Conservation (phyloP, 1,140 invertebrate species). For the Halesus radiatus region DNA sequence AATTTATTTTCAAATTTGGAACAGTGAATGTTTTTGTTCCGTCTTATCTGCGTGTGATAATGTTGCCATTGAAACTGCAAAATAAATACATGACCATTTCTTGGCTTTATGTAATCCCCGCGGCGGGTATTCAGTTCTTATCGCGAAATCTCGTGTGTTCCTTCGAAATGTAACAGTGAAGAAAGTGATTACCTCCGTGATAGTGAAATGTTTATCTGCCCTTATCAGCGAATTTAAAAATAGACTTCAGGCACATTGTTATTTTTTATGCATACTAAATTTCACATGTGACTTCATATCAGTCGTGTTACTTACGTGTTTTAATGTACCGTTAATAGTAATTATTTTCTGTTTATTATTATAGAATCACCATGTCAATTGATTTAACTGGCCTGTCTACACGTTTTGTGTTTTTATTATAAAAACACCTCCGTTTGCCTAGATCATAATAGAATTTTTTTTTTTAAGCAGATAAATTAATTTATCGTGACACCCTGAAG, state of each 20-base stretch:
- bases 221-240: neutral
- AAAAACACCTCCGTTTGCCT: too few species aligned
- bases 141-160: neutral
- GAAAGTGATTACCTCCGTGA: conserved; percentile 28
- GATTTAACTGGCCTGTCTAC: too few species aligned
- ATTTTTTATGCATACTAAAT: too few species aligned
- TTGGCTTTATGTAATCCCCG: neutral
- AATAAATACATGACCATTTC: neutral
- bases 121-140: neutral
- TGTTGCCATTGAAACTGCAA: neutral
- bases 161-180: neutral
- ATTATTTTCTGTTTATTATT: too few species aligned
- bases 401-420: too few species aligned
- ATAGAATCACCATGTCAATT: too few species aligned
- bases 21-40: neutral
- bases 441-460: too few species aligned
- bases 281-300: too few species aligned
- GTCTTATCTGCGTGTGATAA: conserved; percentile 20
- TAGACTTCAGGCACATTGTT: too few species aligned
- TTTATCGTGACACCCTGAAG: neutral
- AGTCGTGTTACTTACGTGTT: too few species aligned
- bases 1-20: neutral
- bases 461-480: neutral
- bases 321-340: too few species aligned
- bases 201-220: conserved; percentile 1